Conservation (phyloP, 2,113 vertebrate species). For the Tenrec ecaudatus region DNA sequence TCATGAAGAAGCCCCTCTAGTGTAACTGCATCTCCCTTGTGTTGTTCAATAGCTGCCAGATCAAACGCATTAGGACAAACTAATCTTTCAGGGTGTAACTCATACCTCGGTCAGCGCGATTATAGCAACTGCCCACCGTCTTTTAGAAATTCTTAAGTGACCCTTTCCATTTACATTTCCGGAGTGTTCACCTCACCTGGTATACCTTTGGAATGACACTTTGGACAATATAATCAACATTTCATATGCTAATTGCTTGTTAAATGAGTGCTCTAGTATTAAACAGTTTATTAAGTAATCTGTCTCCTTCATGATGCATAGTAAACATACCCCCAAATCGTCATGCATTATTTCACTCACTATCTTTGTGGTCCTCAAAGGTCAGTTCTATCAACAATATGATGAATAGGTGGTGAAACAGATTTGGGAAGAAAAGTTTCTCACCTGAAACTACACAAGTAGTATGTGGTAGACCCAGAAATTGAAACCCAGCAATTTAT, state of each 20-base stretch:
- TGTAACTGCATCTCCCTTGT: background rate
- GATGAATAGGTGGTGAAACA: background rate
- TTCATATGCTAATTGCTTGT: background rate
- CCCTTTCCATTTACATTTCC: background rate
- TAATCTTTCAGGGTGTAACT: background rate
- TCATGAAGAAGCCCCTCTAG: background rate
- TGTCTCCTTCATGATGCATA: background rate
- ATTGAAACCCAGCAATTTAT: background rate
- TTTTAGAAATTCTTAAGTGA: conserved; percentile 4
- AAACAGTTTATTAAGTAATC: conserved; percentile 2
- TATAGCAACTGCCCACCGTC: background rate
- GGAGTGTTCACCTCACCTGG: background rate
- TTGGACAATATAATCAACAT: background rate
- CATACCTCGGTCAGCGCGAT: background rate
- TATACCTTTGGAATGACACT: background rate
- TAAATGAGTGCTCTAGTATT: conserved; percentile 25
- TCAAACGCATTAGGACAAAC: background rate
- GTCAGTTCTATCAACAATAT: background rate
- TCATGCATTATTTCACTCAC: background rate
- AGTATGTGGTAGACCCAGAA: background rate
- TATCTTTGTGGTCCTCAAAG: background rate
- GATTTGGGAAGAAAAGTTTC: background rate
- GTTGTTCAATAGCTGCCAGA: background rate
- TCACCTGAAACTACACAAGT: background rate
- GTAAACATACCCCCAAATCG: background rate